Percentiles rank a stretch among this genome's conserved stretches.
These are phyloP conservation scores for Prorops nasuta DNA, from an alignment of 1,140 invertebrate genomes.

Conservation along the genomic window DNA sequence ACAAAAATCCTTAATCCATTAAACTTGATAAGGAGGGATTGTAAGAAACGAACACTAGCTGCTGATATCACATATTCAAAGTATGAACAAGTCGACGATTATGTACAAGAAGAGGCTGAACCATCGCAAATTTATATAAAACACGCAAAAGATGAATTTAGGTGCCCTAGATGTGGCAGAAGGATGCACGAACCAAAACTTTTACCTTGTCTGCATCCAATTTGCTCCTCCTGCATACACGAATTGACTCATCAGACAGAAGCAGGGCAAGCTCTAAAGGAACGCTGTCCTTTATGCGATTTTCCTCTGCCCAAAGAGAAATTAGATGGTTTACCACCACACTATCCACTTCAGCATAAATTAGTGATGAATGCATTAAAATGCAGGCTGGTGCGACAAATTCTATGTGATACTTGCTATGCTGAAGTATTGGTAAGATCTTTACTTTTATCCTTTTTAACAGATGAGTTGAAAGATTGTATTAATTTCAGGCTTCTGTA, in stretches of 20 bases:
- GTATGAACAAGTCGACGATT: neutral
- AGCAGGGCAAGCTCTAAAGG: constrained; percentile 11
- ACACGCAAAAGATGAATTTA: constrained; percentile 30
- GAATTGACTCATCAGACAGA: too few species aligned
- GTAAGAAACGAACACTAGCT: too few species aligned
- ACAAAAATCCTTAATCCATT: too few species aligned
- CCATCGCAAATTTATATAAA: neutral
- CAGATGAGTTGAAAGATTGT: too few species aligned
- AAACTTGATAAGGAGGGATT: too few species aligned
- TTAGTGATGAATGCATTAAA: constrained; percentile 42
- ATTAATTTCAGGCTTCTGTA: constrained; percentile 44
- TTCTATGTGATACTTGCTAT: constrained; percentile 44
- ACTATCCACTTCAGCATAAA: constrained; percentile 48
- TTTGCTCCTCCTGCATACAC: constrained; percentile 42
- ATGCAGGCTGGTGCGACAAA: constrained; percentile 34
- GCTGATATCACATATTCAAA: constrained; percentile 4
- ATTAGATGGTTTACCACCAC: constrained; percentile 37
- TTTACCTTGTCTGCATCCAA: constrained; percentile 47
- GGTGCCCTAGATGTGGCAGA: constrained; percentile 43
- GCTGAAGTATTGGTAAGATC: constrained; percentile 39
- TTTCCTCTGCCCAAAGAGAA: constrained; percentile 32
- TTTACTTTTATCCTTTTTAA: constrained; percentile 1
- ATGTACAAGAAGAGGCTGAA: neutral
- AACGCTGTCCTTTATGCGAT: constrained; percentile 46
- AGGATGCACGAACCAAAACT: constrained; percentile 48